Percentiles rank a stretch among this genome's conserved stretches.
These are phyloP conservation scores for Conger conger DNA, from an alignment of 2,113 vertebrate species.

Conservation along the genomic window DNA sequence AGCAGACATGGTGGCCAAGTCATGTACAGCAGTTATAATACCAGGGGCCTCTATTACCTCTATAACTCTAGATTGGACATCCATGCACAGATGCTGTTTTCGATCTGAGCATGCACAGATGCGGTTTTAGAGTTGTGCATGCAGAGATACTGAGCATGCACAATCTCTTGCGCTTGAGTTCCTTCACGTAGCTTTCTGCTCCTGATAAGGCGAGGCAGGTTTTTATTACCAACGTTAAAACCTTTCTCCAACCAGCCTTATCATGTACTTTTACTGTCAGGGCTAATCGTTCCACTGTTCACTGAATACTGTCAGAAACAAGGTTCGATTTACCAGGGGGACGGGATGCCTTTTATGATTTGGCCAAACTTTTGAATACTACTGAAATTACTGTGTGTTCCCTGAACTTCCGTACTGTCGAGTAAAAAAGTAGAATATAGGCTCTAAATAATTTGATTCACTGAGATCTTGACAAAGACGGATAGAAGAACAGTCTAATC, in stretches of 20 bases:
- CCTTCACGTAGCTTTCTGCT: not conserved
- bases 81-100: not conserved
- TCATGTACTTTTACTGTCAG: not conserved
- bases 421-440: too few species aligned
- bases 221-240: not conserved
- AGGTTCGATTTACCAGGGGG: not conserved
- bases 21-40: not conserved
- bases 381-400: too few species aligned
- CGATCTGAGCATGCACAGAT: too few species aligned
- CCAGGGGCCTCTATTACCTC: not conserved
- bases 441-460: too few species aligned
- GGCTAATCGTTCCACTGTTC: not conserved
- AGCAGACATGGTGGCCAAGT: slow-evolving; percentile 1
- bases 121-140: too few species aligned
- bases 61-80: not conserved
- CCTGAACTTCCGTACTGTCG: too few species aligned
- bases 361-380: not conserved
- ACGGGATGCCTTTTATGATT: not conserved
- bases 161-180: not conserved
- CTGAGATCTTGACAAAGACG: too few species aligned
- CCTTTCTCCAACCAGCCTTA: not conserved
- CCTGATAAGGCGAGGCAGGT: not conserved
- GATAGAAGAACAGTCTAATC: too few species aligned
- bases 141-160: not conserved
- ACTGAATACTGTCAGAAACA: not conserved